Conservation (phyloP, 1,140 invertebrate genomes). For the Drosophila leontia region DNA sequence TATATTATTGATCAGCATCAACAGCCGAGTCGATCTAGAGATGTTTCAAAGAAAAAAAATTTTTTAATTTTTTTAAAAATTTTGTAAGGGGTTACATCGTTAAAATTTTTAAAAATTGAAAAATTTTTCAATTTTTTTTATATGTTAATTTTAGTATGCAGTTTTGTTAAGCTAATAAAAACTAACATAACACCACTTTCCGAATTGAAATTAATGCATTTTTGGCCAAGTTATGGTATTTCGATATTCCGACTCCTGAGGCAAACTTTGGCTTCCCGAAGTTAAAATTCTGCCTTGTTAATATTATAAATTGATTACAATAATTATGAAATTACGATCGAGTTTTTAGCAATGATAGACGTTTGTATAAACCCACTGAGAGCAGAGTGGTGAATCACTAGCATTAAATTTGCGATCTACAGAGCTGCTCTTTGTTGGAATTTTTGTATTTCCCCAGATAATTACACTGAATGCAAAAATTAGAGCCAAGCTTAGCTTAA, state of each 20-base stretch:
- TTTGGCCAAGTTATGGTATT: neutral
- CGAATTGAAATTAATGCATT: neutral
- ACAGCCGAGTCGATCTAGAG: too few species aligned
- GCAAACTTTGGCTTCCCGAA: neutral
- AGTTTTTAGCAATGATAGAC: neutral
- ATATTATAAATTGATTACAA: neutral
- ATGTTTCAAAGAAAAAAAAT: too few species aligned
- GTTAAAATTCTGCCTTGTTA: neutral
- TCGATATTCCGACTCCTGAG: too few species aligned
- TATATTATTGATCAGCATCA: neutral
- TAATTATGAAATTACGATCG: neutral
- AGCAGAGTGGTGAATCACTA: conserved; percentile 11
- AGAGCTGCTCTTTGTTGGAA: conserved; percentile 1
- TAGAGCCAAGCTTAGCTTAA: neutral
- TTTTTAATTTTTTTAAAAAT: too few species aligned
- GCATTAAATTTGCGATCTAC: neutral
- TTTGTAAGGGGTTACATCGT: too few species aligned
- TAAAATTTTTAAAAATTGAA: too few species aligned
- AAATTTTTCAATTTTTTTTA: too few species aligned
- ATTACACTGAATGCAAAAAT: conserved; percentile 13
- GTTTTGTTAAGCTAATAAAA: too few species aligned
- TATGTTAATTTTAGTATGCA: too few species aligned
- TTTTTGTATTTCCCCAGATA: conserved; percentile 4
- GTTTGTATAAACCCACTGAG: neutral
- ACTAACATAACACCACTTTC: neutral